phyloP scores from a whole-genome alignment of 2,113 vertebrate genomes.

The Oreochromis niloticus region DNA sequence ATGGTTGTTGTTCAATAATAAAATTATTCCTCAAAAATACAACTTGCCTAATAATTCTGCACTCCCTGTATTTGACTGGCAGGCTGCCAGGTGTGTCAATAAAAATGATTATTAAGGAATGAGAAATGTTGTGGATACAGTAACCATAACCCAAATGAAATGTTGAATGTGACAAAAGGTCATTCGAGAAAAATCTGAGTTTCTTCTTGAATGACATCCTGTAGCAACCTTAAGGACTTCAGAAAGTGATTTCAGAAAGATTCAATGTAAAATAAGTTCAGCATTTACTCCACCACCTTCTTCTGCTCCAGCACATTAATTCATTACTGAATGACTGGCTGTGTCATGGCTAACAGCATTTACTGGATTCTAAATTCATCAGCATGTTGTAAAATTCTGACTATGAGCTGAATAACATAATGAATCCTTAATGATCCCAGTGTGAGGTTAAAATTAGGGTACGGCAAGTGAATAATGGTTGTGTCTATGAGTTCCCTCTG shows the following conservation, averaged over 20 bases:
- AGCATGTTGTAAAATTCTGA: constrained; percentile 15
- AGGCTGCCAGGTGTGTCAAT: background rate
- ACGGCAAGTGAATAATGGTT: constrained; percentile 30
- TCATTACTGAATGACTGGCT: constrained; percentile 7
- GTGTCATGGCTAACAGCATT: background rate
- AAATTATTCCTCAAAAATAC: too few relatives aligned
- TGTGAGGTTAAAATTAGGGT: constrained; percentile 10
- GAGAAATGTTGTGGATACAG: background rate
- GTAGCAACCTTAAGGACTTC: background rate
- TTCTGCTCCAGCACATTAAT: background rate
- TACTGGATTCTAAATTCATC: constrained; percentile 22
- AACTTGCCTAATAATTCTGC: too few relatives aligned
- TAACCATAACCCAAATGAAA: background rate
- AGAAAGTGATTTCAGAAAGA: background rate
- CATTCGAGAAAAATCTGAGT: background rate
- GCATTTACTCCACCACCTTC: background rate
- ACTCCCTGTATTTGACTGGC: background rate
- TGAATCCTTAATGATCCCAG: constrained; percentile 37
- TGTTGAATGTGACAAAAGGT: background rate
- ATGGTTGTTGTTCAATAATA: too few relatives aligned
- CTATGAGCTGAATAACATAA: constrained; percentile 17
- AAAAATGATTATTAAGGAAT: background rate
- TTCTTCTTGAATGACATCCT: background rate
- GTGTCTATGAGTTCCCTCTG: constrained; percentile 17
- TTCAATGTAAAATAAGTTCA: background rate